Conservation (phyloP, 1,140 invertebrate species). For the Phortica variegata region DNA sequence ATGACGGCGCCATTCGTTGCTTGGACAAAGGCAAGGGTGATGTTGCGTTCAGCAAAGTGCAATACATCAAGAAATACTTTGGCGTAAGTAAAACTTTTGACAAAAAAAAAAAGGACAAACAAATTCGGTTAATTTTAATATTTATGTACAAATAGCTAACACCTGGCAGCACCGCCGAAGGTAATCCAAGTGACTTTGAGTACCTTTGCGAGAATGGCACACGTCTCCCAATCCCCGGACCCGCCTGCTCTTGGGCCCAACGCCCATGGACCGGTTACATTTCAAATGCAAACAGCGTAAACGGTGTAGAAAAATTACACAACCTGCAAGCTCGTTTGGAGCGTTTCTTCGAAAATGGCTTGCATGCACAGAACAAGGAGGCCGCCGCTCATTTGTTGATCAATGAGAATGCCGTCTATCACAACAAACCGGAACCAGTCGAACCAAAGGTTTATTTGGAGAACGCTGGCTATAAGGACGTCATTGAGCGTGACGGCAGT, state of each 20-base stretch:
- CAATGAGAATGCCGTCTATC: constrained; percentile 63
- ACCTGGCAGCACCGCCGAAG: constrained; percentile 30
- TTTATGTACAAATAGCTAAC: constrained; percentile 34
- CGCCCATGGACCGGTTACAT: constrained; percentile 77
- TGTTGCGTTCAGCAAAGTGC: constrained; percentile 82
- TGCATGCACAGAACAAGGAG: constrained; percentile 43
- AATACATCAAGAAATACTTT: constrained; percentile 75
- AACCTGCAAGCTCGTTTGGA: constrained; percentile 46
- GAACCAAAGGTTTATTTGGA: constrained; percentile 66
- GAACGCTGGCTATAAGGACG: constrained; percentile 73
- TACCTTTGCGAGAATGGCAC: constrained; percentile 83
- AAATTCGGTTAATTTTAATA: too few species aligned
- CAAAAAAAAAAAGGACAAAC: too few species aligned
- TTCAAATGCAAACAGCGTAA: constrained; percentile 63
- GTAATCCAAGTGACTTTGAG: constrained; percentile 64
- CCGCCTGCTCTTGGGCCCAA: constrained; percentile 77
- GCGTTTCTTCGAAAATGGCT: constrained; percentile 45
- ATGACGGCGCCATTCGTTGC: constrained; percentile 80
- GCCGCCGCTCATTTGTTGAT: constrained; percentile 60
- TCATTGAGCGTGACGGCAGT: constrained; percentile 67
- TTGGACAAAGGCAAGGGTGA: constrained; percentile 75
- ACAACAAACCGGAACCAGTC: constrained; percentile 64
- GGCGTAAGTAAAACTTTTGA: constrained; percentile 62
- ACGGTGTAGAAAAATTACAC: constrained; percentile 55
- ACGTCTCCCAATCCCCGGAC: constrained; percentile 65